Conservation (phyloP, 2,113 vertebrate genomes). For the Hyperopisus bebe region DNA sequence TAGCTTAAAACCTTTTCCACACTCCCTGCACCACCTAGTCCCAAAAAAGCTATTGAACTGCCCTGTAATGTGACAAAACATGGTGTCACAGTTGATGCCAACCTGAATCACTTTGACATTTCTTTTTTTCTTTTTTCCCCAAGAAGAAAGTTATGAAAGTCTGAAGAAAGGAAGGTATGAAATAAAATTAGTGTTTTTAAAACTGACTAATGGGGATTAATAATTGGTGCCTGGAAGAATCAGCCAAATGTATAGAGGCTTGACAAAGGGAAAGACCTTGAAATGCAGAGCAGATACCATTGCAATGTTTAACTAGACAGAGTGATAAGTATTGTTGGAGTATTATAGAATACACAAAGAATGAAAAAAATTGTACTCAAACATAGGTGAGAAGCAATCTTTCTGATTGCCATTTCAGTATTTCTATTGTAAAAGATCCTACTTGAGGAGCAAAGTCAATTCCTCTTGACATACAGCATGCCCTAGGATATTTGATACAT, state of each 20-base stretch:
- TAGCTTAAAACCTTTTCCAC: too few species aligned
- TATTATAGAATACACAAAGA: neutral
- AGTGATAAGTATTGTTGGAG: neutral
- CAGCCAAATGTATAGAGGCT: neutral
- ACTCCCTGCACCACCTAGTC: neutral
- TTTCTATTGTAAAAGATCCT: conserved; percentile 33
- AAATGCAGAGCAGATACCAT: neutral
- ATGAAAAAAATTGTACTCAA: neutral
- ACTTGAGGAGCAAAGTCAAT: conserved; percentile 1
- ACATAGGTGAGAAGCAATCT: neutral
- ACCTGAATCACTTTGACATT: neutral
- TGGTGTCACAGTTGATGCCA: neutral
- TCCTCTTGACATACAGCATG: conserved; percentile 56
- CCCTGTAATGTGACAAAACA: neutral
- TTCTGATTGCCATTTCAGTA: neutral
- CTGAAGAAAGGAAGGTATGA: neutral
- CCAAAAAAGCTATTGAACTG: neutral
- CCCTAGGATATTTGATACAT: conserved; percentile 41
- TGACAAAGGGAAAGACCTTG: neutral
- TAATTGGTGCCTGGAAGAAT: neutral
- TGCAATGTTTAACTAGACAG: neutral
- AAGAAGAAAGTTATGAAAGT: neutral
- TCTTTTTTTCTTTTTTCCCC: neutral
- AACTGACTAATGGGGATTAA: neutral
- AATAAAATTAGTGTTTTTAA: neutral